Percentiles rank a stretch among this genome's conserved stretches.
Evolutionary conservation across 1,140 invertebrate genomes (phyloP).

Genomic region (Bursaphelenchus mucronatus): DNA sequence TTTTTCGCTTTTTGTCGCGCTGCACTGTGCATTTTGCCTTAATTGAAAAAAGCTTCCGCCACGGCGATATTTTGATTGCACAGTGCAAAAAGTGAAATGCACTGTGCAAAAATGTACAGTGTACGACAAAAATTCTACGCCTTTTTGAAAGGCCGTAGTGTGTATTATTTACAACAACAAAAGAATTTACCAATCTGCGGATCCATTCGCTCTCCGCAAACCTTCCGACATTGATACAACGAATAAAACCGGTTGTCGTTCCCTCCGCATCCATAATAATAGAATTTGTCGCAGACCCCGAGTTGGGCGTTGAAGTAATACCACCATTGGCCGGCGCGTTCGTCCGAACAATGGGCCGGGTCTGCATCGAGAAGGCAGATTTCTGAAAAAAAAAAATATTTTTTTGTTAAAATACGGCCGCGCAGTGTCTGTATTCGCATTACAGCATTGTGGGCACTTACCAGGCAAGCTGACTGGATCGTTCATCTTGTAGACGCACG

Average conservation of each 20-base stretch:
- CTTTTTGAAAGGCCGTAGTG: too few relatives aligned
- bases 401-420: slow-evolving; percentile 24
- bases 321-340: slow-evolving; percentile 47
- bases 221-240: slow-evolving; percentile 47
- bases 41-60: too few relatives aligned
- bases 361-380: slow-evolving; percentile 27
- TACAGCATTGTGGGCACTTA: slow-evolving; percentile 10
- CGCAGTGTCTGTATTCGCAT: too few relatives aligned
- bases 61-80: too few relatives aligned
- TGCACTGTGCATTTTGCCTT: too few relatives aligned
- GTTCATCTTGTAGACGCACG: slow-evolving; percentile 47
- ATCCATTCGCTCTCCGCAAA: slow-evolving; percentile 46
- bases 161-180: background rate
- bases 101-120: too few relatives aligned
- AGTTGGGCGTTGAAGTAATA: slow-evolving; percentile 45
- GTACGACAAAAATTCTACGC: too few relatives aligned
- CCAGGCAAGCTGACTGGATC: slow-evolving; percentile 49
- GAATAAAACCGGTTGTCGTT: slow-evolving; percentile 53
- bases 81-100: too few relatives aligned
- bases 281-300: slow-evolving; percentile 45
- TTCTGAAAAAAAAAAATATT: slow-evolving; percentile 16
- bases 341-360: slow-evolving; percentile 18
- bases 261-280: slow-evolving; percentile 51
- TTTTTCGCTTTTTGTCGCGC: too few relatives aligned
- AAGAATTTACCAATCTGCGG: slow-evolving; percentile 42